Evolutionary conservation across 2,113 vertebrate genomes (phyloP).

Genomic region (Eublepharis macularius): DNA sequence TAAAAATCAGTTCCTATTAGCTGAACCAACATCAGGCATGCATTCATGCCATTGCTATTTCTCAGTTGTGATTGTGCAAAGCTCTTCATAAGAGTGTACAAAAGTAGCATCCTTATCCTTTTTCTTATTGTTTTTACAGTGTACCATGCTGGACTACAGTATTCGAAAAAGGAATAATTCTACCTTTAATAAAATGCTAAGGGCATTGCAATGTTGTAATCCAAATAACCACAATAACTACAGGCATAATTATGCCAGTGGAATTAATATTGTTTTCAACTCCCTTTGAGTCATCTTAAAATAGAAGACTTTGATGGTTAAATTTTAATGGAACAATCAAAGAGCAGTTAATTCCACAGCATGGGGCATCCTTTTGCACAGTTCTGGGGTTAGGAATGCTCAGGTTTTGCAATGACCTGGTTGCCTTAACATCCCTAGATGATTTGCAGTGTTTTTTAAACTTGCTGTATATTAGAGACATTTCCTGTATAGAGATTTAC

Average conservation of each 20-base stretch:
- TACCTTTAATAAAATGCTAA: constrained; percentile 13
- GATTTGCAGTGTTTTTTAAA: constrained; percentile 53
- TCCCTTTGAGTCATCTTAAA: constrained; percentile 56
- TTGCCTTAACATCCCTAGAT: constrained; percentile 51
- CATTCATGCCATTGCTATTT: background rate
- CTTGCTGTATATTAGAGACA: constrained; percentile 23
- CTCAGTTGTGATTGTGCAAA: background rate
- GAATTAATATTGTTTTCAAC: constrained; percentile 66
- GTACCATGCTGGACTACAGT: background rate
- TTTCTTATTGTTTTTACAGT: background rate
- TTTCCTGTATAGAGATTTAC: constrained; percentile 36
- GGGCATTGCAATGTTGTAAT: constrained; percentile 21
- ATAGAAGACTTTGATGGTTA: constrained; percentile 60
- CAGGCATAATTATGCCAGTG: constrained; percentile 65
- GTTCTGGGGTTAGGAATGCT: constrained; percentile 62
- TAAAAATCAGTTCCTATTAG: background rate
- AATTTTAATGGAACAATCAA: constrained; percentile 73
- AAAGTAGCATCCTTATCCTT: background rate
- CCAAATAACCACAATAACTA: constrained; percentile 64
- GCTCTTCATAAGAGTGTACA: background rate
- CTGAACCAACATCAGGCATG: accelerated
- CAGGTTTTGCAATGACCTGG: constrained; percentile 57
- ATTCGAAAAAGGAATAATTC: background rate
- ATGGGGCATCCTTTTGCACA: constrained; percentile 51
- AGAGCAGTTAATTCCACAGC: constrained; percentile 61